Evolutionary conservation across 1,140 invertebrate species (phyloP).

Genomic region (Oreohelix idahoensis): DNA sequence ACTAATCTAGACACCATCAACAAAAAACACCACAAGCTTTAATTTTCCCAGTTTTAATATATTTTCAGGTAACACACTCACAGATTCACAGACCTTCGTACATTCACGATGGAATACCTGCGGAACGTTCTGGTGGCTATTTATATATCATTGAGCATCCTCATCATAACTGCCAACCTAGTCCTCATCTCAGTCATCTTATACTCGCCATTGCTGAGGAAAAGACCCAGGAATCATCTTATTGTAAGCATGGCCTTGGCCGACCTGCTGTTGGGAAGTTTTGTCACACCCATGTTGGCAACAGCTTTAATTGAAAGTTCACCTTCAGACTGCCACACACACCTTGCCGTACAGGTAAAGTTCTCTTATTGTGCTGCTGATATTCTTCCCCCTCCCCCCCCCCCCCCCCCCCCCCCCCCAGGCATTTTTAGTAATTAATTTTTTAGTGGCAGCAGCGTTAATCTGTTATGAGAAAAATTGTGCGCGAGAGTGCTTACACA

Average conservation of each 20-base stretch:
- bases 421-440: too few species aligned
- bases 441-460: too few species aligned
- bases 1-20: too few species aligned
- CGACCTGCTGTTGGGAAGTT: conserved; percentile 11
- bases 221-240: background rate
- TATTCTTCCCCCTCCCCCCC: too few species aligned
- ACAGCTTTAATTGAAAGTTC: background rate
- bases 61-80: too few species aligned
- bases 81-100: too few species aligned
- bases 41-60: too few species aligned
- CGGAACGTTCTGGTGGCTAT: background rate
- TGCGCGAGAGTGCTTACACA: too few species aligned
- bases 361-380: too few species aligned
- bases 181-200: background rate
- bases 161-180: conserved; percentile 8
- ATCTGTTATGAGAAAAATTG: too few species aligned
- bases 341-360: conserved; percentile 9
- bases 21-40: too few species aligned
- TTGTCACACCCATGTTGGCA: conserved; percentile 12
- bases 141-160: background rate
- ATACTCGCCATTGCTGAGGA: background rate
- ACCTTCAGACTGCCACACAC: background rate
- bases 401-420: too few species aligned
- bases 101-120: background rate
- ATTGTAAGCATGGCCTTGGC: conserved; percentile 7